A percentile compares a stretch with the other conserved stretches of the same genome.
These are phyloP conservation scores for Nemopilema nomurai DNA, from an alignment of 30 jellyfish, hydroid and myxozoan genomes.

Conservation along the genomic window DNA sequence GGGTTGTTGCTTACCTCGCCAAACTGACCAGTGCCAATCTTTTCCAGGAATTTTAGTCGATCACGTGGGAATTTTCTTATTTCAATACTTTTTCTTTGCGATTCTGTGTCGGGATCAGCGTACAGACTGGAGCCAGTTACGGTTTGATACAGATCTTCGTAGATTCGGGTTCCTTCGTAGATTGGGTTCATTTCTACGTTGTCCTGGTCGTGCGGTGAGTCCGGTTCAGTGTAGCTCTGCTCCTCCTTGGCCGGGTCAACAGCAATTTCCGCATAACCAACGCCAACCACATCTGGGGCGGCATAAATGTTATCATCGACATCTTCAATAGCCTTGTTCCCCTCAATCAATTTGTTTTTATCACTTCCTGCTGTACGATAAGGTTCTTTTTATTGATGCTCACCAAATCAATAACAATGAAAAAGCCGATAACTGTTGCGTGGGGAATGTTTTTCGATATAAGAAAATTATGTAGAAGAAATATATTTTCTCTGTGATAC, in stretches of 20 bases:
- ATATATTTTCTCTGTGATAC: too few species aligned
- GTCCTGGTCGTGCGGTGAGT: background rate
- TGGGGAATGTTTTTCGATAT: background rate
- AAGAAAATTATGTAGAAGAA: too few species aligned
- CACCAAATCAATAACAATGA: background rate
- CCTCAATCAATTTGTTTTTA: background rate
- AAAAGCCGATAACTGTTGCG: background rate
- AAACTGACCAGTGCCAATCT: conserved; percentile 91
- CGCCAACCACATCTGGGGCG: background rate
- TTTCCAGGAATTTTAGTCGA: conserved; percentile 66
- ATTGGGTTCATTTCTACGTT: conserved; percentile 58
- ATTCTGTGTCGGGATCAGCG: conserved; percentile 76
- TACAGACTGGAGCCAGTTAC: conserved; percentile 84
- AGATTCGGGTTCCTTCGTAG: conserved; percentile 70
- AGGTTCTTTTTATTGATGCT: background rate
- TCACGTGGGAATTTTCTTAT: conserved; percentile 73
- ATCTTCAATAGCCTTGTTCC: background rate
- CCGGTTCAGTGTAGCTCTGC: conserved; percentile 76
- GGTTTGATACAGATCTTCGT: conserved; percentile 86
- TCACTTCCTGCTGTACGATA: background rate
- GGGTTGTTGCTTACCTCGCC: conserved; percentile 73
- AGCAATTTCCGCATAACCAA: conserved; percentile 11
- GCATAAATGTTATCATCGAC: conserved; percentile 3
- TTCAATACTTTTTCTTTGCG: conserved; percentile 27
- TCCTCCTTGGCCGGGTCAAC: conserved; percentile 6